Base-by-base conservation (phyloP, 2,888 invertebrate species). In the Melanargia galathea region DNA sequence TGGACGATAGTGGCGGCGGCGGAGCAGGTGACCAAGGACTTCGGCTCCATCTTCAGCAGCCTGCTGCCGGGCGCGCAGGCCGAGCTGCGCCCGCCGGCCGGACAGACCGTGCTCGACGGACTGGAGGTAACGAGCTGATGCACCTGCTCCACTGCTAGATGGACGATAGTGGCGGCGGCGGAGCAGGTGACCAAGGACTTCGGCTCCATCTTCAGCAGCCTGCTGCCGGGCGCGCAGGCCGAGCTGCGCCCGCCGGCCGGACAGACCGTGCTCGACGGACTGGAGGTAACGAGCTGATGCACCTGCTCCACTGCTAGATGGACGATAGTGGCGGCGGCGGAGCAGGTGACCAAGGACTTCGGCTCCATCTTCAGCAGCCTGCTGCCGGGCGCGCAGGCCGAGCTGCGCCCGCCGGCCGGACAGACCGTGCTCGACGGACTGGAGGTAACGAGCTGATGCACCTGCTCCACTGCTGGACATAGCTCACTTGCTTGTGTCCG, bases 321-420 rank as follows among this genome's bases (percentile, higher is more conserved):
- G 30, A 30, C 30, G 6, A 30, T 99, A 16, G 89, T 94, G 60
- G 91, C 94, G 60, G 99, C 99, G 2, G 97, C 96, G 93, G 93
- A 94, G 71, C 94, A 95, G 76, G 98, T 99, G 0, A 97, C 97
- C 80, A 92, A 93, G 78, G 98, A 99, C 91, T 99, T 99, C 84
- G 97, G 97, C 10, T 96, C 97, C 33, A 99, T 99, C 81, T 99
- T 99, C 89, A 94, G 95, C 67, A 95, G 96, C 1, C 91, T 99
- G 67, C 92, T 99, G 73, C 97, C 98, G 2, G 98, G 98, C 0
- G 96, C 99, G 0, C 93, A 95, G 74, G 98, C 99, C 0, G 94
- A 95, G 77, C 92, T 99, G n/a, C 92, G 93, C 64, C 96, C 98
- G 18, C 94, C 94, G 0, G 93, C 93, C n/a, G 95, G 95, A 2